Base-by-base conservation (phyloP, 2,113 vertebrate genomes). In the Delphinapterus leucas region DNA sequence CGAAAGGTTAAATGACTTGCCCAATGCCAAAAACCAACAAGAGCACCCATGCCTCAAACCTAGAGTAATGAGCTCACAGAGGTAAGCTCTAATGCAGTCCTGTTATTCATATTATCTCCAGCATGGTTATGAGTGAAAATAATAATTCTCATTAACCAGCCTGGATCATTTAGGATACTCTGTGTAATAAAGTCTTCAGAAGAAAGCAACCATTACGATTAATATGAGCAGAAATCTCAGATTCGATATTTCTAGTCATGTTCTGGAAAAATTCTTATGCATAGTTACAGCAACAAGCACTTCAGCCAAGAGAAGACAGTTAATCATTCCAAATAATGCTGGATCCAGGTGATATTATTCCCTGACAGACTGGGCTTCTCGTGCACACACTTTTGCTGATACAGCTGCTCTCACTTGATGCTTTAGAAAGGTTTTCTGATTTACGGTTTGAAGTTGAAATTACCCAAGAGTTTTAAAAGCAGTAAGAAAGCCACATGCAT, bases 361-460 rank as follows among this genome's bases (percentile, higher is more conserved):
- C 41, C 49, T 84, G 89, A 61, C 44, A 97, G 77, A 11, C 61
- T 13, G 38, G 44, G 58, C 71, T 84, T 41, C 89, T 41, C 47
- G 53, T 38, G 67, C 49, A 25, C 20, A 18, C 0, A 12, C 41
- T 95, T 97, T 83, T 92, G 96, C 95, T 97, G 95, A 94, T 36
- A n/a, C 80, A 93, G 93, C 93, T 93, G 93, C 58, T 85, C 53
- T 61, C 70, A 38, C 80, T 33, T 38, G 61, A 70, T 70, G 87
- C 87, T 71, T 53, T 61, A 86, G 74, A 93, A 95, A 83, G 41
- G 44, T 15, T 88, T 95, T 82, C 44, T 86, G 73, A 98, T 97
- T 96, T 98, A 92, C 55, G 55, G 79, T 71, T 47, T 80, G 68
- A 95, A 97, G 96, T 96, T 74, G 70, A 97, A 98, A 97, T 97